Base-by-base conservation (phyloP, 2,888 invertebrate genomes). In the Sarcophaga variegata region DNA sequence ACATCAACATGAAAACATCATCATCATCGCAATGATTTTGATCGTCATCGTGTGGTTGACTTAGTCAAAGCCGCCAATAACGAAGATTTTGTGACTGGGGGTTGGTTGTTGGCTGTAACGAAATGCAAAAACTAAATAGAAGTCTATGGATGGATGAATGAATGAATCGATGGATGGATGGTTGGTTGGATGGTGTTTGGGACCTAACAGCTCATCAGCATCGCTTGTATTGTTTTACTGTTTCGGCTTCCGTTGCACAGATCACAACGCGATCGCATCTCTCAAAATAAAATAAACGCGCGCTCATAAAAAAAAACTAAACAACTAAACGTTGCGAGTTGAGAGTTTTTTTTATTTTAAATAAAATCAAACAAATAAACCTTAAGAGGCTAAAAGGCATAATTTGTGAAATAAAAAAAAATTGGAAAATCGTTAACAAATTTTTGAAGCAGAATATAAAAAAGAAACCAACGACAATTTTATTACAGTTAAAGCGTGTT, bases 171-270 rank as follows among this genome's bases (percentile, higher is more conserved):
- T 14, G 14, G 54, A 54, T 54, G 54, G n/a, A 27, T 25, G 20
- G 8, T 49, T 47, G 14, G 54, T 17, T 54, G 54, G n/a, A 27
- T 25, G 20, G 8, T 49, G 74, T 47, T 76, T 67, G 64, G 70
- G 78, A 78, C 83, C 81, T 71, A 83, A 85, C 64, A 81, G 77
- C 81, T 82, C 84, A 86, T 86, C 86, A 80, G 86, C 83, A 85
- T 70, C 78, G 79, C 59, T 45, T 69, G 62, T 70, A 82, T 86
- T 86, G 83, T 87, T 88, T 88, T 88, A 89, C 77, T 89, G 81
- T 79, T 78, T 81, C 85, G 76, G 86, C 88, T 88, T 88, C 86
- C 88, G 89, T 88, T 88, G 89, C 77, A 83, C 75, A 72, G 88
- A 88, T 85, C 88, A 88, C 89, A 88, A 76, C 89, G 87, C 76